Base-by-base conservation (phyloP, 2,888 invertebrate species). In the Synanthedon vespiformis region DNA sequence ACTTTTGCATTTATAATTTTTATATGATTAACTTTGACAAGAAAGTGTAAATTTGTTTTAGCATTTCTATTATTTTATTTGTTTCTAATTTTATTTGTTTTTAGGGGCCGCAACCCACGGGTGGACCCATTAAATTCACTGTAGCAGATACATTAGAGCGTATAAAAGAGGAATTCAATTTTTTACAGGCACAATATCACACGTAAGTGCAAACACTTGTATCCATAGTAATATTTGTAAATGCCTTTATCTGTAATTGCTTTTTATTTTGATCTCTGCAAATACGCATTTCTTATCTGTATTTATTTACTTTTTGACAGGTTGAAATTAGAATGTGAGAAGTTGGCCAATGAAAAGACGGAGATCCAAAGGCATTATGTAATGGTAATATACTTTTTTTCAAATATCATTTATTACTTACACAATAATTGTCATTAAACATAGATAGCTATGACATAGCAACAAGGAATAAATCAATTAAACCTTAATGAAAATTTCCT, bases 331-430 rank as follows among this genome's bases (percentile, higher is more conserved):
- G 98, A 98, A 90, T 96, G 97, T 89, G 98, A 98, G 85, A 98
- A 99, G 89, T 88, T 98, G 80, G 96, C 95, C 60, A 95, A 94
- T 84, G 98, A 98, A 89, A 98, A 98, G 90, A 98, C 97, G 68
- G 97, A 98, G 90, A 97, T 98, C 94, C 98, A 98, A 88, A 91
- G 98, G 86, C 97, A 98, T 90, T 98, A 98, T 90, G 97, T 98
- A 70, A 98, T 98, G 97, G 97, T 98, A 90, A 61, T 53, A 52
- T n/a, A n/a, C n/a, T 6, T 52, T 11, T 27, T 50, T 22, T 50
- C n/a, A 34, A 34, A 34, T 34, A 10, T n/a, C 14, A 44, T 44
- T 27, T 44, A 16, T 48, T 34, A 34, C 8, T 34, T 6, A 10
- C 10, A 8, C 8, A 34, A 10, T 34, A 8, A 10, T 34, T 34